Evolutionary conservation across 2,113 vertebrate species (phyloP).

Genomic region (Tragelaphus buxtoni): DNA sequence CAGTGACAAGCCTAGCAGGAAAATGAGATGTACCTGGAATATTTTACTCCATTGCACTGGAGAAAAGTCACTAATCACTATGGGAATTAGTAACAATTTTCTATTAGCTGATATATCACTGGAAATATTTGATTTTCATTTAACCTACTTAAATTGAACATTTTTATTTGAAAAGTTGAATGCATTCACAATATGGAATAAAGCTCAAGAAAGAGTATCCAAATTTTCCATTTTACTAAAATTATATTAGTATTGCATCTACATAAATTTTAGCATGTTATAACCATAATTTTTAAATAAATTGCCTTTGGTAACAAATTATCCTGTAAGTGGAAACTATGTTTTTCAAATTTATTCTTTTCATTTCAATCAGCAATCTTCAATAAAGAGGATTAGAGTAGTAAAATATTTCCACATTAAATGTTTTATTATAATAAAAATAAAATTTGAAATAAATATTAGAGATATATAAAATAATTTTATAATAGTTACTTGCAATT

Average conservation of each 20-base stretch:
- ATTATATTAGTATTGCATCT: neutral
- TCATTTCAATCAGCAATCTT: no score
- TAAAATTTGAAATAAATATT: neutral
- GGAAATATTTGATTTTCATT: constrained; percentile 21
- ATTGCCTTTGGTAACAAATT: no score
- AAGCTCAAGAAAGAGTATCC: neutral
- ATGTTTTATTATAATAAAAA: neutral
- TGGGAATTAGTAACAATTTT: neutral
- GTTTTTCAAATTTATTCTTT: no score
- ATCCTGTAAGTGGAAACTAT: no score
- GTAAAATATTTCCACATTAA: no score
- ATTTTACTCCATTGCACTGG: neutral
- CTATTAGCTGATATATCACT: neutral
- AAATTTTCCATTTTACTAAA: neutral
- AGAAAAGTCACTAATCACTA: neutral
- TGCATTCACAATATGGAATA: neutral
- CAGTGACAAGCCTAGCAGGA: neutral
- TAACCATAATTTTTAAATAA: no score
- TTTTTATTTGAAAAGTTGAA: neutral
- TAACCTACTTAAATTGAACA: neutral
- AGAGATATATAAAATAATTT: neutral
- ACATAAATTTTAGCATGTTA: no score
- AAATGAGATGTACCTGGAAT: neutral
- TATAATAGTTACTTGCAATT: neutral
- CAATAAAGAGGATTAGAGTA: no score